phyloP scores from a whole-genome alignment of 2,113 vertebrate genomes.

The Oreamnos americanus region DNA sequence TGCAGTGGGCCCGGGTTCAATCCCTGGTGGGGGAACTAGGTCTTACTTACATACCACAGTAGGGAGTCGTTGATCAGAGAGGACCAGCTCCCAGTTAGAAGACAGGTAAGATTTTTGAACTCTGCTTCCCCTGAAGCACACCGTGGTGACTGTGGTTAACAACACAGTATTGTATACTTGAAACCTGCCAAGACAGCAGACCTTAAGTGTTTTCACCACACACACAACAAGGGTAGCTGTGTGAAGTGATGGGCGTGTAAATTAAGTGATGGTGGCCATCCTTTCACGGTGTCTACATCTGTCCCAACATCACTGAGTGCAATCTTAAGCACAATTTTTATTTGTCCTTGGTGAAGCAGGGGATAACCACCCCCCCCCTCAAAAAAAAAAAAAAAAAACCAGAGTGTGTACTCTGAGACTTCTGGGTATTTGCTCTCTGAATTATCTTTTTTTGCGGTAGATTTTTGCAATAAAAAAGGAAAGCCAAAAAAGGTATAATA shows the following conservation, averaged over 20 bases:
- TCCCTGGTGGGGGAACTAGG: background rate
- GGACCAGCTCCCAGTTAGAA: background rate
- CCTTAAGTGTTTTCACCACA: background rate
- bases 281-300: rapidly evolving
- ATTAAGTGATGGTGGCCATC: background rate
- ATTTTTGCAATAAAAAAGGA: background rate
- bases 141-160: background rate
- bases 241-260: no score
- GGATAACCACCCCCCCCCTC: no score
- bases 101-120: background rate
- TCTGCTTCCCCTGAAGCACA: background rate
- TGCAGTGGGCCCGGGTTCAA: background rate
- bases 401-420: background rate
- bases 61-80: background rate
- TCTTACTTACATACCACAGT: background rate
- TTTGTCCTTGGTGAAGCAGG: background rate
- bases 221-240: background rate
- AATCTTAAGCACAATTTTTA: background rate
- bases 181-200: background rate
- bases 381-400: background rate
- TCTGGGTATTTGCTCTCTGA: background rate
- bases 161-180: background rate
- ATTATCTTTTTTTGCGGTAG: background rate
- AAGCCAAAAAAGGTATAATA: background rate
- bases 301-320: background rate